Conservation (phyloP, 2,113 vertebrate genomes). For the Heliornis fulica region DNA sequence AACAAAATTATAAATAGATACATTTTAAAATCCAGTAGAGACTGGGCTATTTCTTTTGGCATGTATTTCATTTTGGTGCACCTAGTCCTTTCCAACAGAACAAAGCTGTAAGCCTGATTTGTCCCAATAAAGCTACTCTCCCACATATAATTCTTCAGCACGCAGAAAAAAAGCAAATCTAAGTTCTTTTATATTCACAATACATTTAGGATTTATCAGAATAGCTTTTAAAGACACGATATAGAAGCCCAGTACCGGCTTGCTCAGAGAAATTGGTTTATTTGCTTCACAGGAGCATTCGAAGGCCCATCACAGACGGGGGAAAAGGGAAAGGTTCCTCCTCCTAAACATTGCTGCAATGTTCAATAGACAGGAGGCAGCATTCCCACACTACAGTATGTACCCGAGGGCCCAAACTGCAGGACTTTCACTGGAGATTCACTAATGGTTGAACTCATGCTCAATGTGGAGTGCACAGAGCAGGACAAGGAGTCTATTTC, state of each 20-base stretch:
- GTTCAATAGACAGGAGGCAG: neutral
- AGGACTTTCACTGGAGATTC: neutral
- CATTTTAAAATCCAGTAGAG: neutral
- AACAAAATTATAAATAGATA: neutral
- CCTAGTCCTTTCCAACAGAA: neutral
- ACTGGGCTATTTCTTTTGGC: neutral
- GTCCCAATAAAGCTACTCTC: neutral
- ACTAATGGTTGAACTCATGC: neutral
- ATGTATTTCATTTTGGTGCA: neutral
- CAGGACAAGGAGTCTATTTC: neutral
- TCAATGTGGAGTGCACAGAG: neutral
- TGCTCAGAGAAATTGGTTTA: neutral
- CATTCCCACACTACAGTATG: rapidly evolving
- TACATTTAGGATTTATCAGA: neutral
- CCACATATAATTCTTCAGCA: neutral
- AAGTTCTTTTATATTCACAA: neutral
- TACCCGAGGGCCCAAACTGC: neutral
- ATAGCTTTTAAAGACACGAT: neutral
- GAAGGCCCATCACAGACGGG: neutral
- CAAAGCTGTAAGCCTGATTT: neutral
- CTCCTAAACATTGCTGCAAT: neutral
- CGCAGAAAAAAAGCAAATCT: neutral
- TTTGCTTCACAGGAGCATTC: neutral
- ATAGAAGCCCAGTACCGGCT: neutral
- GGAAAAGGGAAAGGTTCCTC: neutral